Conservation (phyloP, 2,113 vertebrate species). For the Tor tambroides region DNA sequence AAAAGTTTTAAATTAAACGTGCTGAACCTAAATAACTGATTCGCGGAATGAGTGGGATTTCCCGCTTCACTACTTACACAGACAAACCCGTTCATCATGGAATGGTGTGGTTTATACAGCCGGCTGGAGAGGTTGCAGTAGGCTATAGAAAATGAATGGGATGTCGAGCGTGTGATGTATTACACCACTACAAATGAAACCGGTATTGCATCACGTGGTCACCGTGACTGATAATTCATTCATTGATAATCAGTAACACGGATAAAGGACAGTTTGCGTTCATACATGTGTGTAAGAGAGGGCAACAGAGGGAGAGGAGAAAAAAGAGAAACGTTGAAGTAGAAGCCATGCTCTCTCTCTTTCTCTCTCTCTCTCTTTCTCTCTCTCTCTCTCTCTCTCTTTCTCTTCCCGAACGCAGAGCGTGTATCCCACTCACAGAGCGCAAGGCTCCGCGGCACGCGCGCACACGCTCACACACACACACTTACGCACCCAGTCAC, state of each 20-base stretch:
- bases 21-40: neutral
- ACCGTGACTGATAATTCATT: neutral
- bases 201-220: neutral
- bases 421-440: constrained; percentile 27
- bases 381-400: neutral
- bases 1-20: neutral
- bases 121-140: neutral
- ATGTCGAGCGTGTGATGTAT: neutral
- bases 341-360: neutral
- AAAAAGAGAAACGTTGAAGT: constrained; percentile 23
- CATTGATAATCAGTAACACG: neutral
- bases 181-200: constrained; percentile 8
- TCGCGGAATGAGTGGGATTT: neutral
- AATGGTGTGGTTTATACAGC: neutral
- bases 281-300: constrained; percentile 17
- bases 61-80: neutral
- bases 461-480: constrained; percentile 25
- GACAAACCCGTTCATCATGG: neutral
- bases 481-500: constrained; percentile 27
- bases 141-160: neutral
- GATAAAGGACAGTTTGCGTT: neutral
- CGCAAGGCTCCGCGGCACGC: constrained; percentile 35
- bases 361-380: neutral
- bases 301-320: constrained; percentile 35
- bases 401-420: neutral